phyloP scores from a whole-genome alignment of 2,888 invertebrate genomes.

The Epistrophella euchroma region DNA sequence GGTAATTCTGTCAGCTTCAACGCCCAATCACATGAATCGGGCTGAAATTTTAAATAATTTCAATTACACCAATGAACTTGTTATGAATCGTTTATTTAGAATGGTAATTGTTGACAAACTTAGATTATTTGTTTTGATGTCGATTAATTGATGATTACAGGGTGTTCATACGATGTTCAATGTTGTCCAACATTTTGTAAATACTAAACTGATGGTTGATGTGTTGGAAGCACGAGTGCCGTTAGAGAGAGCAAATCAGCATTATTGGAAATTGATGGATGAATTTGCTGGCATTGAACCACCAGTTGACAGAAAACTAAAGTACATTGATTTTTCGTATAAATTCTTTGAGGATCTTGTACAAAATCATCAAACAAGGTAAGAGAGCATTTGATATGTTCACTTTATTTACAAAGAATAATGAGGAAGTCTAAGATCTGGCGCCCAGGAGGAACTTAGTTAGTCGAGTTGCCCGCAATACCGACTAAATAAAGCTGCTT shows the following conservation, averaged over 20 bases:
- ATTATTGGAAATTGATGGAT: slow-evolving; percentile 87
- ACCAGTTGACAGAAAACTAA: slow-evolving; percentile 86
- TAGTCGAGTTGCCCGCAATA: no score
- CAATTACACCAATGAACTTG: slow-evolving; percentile 54
- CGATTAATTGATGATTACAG: slow-evolving; percentile 79
- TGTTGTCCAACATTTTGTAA: slow-evolving; percentile 88
- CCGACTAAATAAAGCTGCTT: no score
- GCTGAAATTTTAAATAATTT: slow-evolving; percentile 62
- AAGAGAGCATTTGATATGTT: not conserved
- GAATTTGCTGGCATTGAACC: slow-evolving; percentile 87
- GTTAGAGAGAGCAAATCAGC: slow-evolving; percentile 87
- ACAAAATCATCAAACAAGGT: slow-evolving; percentile 78
- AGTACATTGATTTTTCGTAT: slow-evolving; percentile 89
- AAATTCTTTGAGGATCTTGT: slow-evolving; percentile 86
- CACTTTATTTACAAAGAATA: no score
- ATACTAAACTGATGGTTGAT: slow-evolving; percentile 89
- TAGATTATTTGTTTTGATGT: not conserved
- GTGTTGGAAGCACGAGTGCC: slow-evolving; percentile 87
- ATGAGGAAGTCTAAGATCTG: no score
- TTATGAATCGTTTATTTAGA: slow-evolving; percentile 69
- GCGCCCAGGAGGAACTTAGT: no score
- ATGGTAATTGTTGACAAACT: slow-evolving; percentile 44
- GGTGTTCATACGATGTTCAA: slow-evolving; percentile 89
- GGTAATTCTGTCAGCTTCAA: slow-evolving; percentile 87
- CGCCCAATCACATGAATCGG: slow-evolving; percentile 86